phyloP scores from a whole-genome alignment of 2,888 invertebrate genomes.

The Odontocolon sp. region DNA sequence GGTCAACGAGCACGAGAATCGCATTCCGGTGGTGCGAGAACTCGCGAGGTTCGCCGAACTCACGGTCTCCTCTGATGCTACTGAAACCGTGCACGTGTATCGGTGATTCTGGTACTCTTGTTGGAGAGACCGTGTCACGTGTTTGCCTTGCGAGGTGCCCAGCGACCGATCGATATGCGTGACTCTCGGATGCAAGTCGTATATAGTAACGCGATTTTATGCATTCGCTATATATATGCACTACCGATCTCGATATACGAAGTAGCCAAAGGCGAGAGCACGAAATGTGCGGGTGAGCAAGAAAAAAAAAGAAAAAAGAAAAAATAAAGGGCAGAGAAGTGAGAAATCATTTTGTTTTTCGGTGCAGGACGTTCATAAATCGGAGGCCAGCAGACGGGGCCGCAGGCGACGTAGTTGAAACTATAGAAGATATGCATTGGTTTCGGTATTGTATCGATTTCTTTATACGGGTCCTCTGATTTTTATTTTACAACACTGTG shows the following conservation, averaged over 20 bases:
- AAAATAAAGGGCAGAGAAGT: background rate
- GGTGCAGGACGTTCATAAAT: slow-evolving; percentile 29
- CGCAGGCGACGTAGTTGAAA: slow-evolving; percentile 25
- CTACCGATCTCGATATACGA: slow-evolving; percentile 22
- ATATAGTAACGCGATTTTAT: background rate
- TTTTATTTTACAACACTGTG: slow-evolving; percentile 22
- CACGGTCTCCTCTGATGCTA: background rate
- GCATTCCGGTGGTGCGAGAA: slow-evolving; percentile 41
- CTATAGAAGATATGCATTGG: no score
- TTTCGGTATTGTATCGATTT: background rate
- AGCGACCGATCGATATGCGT: slow-evolving; percentile 35
- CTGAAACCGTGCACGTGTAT: background rate
- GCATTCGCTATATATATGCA: background rate
- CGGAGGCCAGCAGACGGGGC: slow-evolving; percentile 18
- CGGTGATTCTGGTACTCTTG: background rate
- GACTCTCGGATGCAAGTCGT: slow-evolving; percentile 26
- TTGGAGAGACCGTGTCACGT: slow-evolving; percentile 37
- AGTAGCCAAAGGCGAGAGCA: background rate
- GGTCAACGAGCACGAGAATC: slow-evolving; percentile 51
- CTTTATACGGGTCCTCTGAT: background rate
- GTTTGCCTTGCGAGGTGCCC: no score
- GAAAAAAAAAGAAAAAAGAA: background rate
- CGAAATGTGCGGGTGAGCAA: slow-evolving; percentile 7
- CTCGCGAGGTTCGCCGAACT: slow-evolving; percentile 42
- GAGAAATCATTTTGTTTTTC: slow-evolving; percentile 41